Conservation (phyloP, 2,888 invertebrate species). For the Torymus aiolomorphi region DNA sequence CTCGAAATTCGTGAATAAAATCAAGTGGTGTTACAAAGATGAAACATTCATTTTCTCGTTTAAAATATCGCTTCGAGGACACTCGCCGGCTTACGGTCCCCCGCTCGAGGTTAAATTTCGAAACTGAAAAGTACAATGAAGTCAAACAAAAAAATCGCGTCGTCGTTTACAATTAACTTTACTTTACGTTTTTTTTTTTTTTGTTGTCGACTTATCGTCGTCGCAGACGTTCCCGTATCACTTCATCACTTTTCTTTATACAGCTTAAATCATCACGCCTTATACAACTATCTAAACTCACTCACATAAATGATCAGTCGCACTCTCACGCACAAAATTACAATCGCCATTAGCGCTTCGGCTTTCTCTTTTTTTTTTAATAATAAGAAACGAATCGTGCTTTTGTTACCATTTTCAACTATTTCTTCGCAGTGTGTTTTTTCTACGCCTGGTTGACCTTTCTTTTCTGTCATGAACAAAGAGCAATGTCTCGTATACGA, state of each 20-base stretch:
- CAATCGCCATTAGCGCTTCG: constrained; percentile 31
- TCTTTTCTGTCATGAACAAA: constrained; percentile 28
- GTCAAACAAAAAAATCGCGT: constrained; percentile 52
- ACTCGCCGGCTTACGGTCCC: constrained; percentile 9
- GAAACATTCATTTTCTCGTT: no score
- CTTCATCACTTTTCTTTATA: constrained; percentile 52
- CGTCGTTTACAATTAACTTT: constrained; percentile 36
- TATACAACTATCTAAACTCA: constrained; percentile 52
- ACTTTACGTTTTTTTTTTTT: constrained; percentile 23
- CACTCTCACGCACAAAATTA: constrained; percentile 49
- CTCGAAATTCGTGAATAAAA: background rate
- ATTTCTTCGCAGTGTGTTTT: constrained; percentile 2
- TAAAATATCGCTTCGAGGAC: background rate
- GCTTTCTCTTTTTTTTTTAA: constrained; percentile 7
- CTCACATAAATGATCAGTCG: constrained; percentile 46
- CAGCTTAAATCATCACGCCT: constrained; percentile 55
- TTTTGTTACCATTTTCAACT: background rate
- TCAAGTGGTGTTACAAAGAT: no score
- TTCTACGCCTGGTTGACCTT: constrained; percentile 35
- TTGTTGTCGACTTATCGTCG: constrained; percentile 56
- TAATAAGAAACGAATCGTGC: constrained; percentile 25
- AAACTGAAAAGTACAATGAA: constrained; percentile 39
- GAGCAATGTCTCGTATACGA: constrained; percentile 44
- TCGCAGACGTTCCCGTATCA: constrained; percentile 55
- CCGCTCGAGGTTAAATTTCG: constrained; percentile 20